Conservation (phyloP, 2,888 invertebrate species). For the Odontomyia ornata region DNA sequence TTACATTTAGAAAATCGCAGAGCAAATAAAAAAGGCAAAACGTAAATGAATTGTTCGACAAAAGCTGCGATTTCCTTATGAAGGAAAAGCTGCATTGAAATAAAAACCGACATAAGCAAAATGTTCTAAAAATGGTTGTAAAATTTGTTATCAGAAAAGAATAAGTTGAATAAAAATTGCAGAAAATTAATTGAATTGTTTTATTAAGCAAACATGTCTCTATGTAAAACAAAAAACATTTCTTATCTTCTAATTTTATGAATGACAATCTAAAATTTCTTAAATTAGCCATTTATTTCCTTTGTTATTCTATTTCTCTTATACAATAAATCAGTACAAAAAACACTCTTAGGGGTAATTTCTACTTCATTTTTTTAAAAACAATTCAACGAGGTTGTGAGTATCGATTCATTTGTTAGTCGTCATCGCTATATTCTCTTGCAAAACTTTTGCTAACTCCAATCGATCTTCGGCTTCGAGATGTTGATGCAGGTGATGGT, state of each 20-base stretch:
- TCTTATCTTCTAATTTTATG: too few species aligned
- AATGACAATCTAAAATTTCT: not conserved
- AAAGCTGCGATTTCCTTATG: not conserved
- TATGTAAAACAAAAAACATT: too few species aligned
- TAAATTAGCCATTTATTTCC: not conserved
- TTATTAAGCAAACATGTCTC: too few species aligned
- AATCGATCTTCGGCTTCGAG: not conserved
- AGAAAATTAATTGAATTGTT: slow-evolving; percentile 23
- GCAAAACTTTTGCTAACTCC: not conserved
- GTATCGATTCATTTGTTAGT: not conserved
- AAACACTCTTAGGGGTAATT: not conserved
- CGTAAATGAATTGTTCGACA: not conserved
- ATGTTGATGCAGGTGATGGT: not conserved
- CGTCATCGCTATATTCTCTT: slow-evolving; percentile 30
- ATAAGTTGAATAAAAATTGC: slow-evolving; percentile 46
- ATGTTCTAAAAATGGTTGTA: slow-evolving; percentile 51
- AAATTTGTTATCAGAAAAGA: slow-evolving; percentile 48
- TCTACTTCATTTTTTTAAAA: not conserved
- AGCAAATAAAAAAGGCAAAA: not conserved
- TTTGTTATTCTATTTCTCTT: not conserved
- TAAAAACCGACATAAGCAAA: slow-evolving; percentile 34
- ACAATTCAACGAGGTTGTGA: not conserved
- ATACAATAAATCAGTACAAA: slow-evolving; percentile 26
- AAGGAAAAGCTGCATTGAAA: too few species aligned
- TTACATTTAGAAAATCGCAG: not conserved